Conservation (phyloP, 1,140 invertebrate genomes). For the Panonychus citri region DNA sequence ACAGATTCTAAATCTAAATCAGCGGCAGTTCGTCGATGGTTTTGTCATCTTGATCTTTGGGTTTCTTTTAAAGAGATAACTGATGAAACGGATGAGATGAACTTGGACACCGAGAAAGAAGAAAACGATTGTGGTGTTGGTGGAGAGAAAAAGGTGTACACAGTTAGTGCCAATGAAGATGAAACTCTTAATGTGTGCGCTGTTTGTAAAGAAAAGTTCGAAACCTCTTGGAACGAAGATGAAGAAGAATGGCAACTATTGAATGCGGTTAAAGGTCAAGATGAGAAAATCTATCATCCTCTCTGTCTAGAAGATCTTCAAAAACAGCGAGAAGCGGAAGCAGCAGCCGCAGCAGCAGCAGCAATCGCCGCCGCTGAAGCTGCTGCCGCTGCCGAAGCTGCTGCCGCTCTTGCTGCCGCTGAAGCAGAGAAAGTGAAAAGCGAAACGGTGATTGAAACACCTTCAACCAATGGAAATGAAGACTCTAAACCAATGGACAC, state of each 20-base stretch:
- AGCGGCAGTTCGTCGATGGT: slow-evolving; percentile 2
- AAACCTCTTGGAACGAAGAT: slow-evolving; percentile 82
- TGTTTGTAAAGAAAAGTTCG: slow-evolving; percentile 71
- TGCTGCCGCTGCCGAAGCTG: too few species aligned
- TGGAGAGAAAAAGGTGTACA: slow-evolving; percentile 6
- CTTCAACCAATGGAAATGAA: too few species aligned
- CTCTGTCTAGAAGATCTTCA: slow-evolving; percentile 13
- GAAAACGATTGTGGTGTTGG: neutral
- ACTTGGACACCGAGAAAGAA: neutral
- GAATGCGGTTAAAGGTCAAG: slow-evolving; percentile 48
- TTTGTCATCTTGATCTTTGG: slow-evolving; percentile 31
- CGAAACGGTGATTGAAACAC: too few species aligned
- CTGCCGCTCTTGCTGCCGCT: too few species aligned
- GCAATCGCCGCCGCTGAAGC: too few species aligned
- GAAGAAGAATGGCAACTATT: slow-evolving; percentile 82
- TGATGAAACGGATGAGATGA: slow-evolving; percentile 31
- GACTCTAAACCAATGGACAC: too few species aligned
- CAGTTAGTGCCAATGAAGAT: slow-evolving; percentile 18
- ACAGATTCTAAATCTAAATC: slow-evolving; percentile 18
- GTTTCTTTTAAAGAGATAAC: slow-evolving; percentile 79
- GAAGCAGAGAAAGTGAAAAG: too few species aligned
- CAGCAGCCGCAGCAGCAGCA: too few species aligned
- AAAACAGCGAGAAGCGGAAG: neutral
- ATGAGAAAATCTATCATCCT: slow-evolving; percentile 14
- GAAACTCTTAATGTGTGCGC: slow-evolving; percentile 33